Conservation (phyloP, 2,113 vertebrate species). For the Platichthys flesus region DNA sequence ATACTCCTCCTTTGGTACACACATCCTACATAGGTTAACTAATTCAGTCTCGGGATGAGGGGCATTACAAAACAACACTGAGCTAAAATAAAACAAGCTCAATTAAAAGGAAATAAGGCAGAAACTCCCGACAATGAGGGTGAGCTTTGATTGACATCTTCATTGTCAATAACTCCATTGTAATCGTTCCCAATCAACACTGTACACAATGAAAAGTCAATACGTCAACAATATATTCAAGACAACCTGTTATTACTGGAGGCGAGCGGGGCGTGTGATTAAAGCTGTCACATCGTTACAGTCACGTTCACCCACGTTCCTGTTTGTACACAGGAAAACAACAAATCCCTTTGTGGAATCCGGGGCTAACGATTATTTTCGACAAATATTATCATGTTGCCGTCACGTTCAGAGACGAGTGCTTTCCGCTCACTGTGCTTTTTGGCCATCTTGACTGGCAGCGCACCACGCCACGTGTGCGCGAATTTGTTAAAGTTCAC, state of each 20-base stretch:
- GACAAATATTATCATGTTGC: background rate
- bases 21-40: conserved; percentile 27
- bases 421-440: conserved; percentile 1
- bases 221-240: conserved; percentile 37
- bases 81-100: conserved; percentile 13
- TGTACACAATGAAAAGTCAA: conserved; percentile 44
- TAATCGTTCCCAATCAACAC: conserved; percentile 40
- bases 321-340: conserved; percentile 19
- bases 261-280: conserved; percentile 29
- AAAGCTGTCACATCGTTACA: conserved; percentile 35
- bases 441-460: background rate
- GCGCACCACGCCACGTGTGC: background rate
- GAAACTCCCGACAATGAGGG: conserved; percentile 13
- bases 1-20: background rate
- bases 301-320: background rate
- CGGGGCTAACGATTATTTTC: conserved; percentile 6
- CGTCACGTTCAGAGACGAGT: background rate
- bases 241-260: conserved; percentile 51
- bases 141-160: conserved; percentile 43
- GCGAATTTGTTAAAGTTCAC: conserved; percentile 9
- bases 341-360: conserved; percentile 15
- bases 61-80: conserved; percentile 7
- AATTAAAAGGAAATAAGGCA: background rate
- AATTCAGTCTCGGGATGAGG: conserved; percentile 16
- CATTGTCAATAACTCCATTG: conserved; percentile 28